A percentile compares a stretch with the other conserved stretches of the same genome.
phyloP scores from a whole-genome alignment of 2,797 vertebrate species.

The Cirrhinus molitorella region DNA sequence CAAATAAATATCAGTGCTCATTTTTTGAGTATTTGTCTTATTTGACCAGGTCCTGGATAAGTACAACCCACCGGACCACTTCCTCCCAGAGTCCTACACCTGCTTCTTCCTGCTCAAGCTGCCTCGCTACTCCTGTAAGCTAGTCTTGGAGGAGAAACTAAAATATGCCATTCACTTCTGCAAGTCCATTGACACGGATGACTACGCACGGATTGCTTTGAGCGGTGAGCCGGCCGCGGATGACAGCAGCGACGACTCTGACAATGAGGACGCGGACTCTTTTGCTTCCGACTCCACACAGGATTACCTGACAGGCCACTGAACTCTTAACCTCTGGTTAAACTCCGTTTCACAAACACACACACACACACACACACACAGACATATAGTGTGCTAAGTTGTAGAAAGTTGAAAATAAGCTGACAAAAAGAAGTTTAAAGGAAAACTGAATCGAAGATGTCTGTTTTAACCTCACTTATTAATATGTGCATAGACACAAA shows the following conservation, averaged over 20 bases:
- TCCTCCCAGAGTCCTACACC: slow-evolving; percentile 98
- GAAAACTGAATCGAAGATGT: slow-evolving; percentile 55
- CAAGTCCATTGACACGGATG: slow-evolving; percentile 98
- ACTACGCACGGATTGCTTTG: slow-evolving; percentile 96
- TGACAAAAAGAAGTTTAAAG: slow-evolving; percentile 50
- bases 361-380: slow-evolving; percentile 15
- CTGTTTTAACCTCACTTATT: slow-evolving; percentile 62
- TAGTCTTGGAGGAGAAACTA: slow-evolving; percentile 96
- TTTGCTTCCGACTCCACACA: slow-evolving; percentile 98
- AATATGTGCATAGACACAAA: slow-evolving; percentile 62
- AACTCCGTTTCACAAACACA: neutral
- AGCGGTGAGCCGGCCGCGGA: slow-evolving; percentile 92
- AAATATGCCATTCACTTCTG: slow-evolving; percentile 99
- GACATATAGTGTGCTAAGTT: neutral
- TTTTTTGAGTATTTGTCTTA: neutral
- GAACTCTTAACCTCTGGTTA: slow-evolving; percentile 61
- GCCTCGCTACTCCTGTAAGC: slow-evolving; percentile 96
- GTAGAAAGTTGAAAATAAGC: slow-evolving; percentile 50
- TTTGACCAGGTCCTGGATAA: slow-evolving; percentile 92
- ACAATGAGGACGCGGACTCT: slow-evolving; percentile 97
- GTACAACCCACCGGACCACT: slow-evolving; percentile 98
- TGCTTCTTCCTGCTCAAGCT: slow-evolving; percentile 99
- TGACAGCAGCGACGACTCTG: slow-evolving; percentile 96
- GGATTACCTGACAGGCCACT: slow-evolving; percentile 97
- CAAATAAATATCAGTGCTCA: neutral